phyloP scores from a whole-genome alignment of 1,140 invertebrate genomes.

The Brachionus calyciflorus region DNA sequence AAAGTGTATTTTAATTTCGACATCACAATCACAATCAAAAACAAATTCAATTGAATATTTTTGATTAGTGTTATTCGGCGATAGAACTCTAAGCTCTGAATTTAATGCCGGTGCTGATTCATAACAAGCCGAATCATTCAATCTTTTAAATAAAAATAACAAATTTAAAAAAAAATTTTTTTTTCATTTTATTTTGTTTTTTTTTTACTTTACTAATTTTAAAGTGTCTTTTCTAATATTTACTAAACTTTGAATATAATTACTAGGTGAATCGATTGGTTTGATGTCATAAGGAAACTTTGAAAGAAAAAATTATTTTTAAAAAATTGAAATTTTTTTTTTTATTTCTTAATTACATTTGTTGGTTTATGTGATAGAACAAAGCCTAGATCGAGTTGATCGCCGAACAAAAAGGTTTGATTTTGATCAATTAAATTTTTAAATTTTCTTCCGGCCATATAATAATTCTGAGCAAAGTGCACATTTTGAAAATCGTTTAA shows the following conservation, averaged over 20 bases:
- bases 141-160: background rate
- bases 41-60: conserved; percentile 91
- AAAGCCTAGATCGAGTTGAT: conserved; percentile 29
- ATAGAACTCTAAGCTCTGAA: conserved; percentile 26
- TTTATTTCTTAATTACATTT: too few species aligned
- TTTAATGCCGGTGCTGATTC: conserved; percentile 39
- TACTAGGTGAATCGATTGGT: conserved; percentile 88
- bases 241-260: conserved; percentile 88
- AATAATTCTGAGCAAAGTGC: conserved; percentile 15
- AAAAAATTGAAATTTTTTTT: background rate
- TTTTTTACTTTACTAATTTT: conserved; percentile 72
- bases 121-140: conserved; percentile 4
- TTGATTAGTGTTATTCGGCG: conserved; percentile 15
- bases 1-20: conserved; percentile 88
- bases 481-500: conserved; percentile 27
- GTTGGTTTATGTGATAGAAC: conserved; percentile 14
- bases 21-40: conserved; percentile 90
- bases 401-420: conserved; percentile 44
- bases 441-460: conserved; percentile 36
- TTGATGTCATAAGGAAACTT: conserved; percentile 96
- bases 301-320: background rate
- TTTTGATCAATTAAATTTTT: conserved; percentile 39
- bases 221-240: conserved; percentile 95
- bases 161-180: background rate
- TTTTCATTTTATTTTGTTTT: too few species aligned